Base-by-base conservation (phyloP, 1,140 invertebrate species). In the Stegodyphus dumicola region DNA sequence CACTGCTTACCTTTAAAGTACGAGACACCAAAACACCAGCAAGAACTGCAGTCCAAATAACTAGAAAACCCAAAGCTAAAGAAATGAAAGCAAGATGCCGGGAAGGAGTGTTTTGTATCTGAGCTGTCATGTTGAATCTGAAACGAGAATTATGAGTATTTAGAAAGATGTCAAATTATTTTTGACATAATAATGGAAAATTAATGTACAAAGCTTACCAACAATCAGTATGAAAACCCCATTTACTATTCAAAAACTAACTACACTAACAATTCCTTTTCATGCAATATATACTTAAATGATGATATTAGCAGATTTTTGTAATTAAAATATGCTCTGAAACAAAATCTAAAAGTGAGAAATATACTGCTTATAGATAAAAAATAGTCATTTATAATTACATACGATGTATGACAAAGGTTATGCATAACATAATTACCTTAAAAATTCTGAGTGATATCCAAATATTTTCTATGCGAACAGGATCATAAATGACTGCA, bases 1-100 rank as follows among this genome's bases (percentile, higher is more conserved):
- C 33, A 33, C 33, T 33, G 60, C 74, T n/a, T 74, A 87, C 86
- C 51, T 87, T 87, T 33, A 87, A 54, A 17, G 86, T 83, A 6
- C 86, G 52, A 13, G 86, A 83, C 7, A 87, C 79, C 10, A 87
- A 51, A 13, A 87, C 73, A 56, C 86, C 86, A 13, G 86, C 86
- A 33, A 87, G 52, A 52, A 87, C 86, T 71, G 79, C 86, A 51
- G 86, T 87, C 86, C 86, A 87, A 5, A 87, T 87, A 0, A 87
- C 79, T 7, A 87, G 66, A 67, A 87, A 87, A 33, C 86, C 86
- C 10, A 87, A 60, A 15, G 86, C 86, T 15, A 87, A 53, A n/a
- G 86, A 87, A 83, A 87, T 83, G 17, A 87, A 87, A 33, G 86
- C 86, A 11, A 87, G 67, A 51, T 78, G 79, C 53, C 67, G 64